These are phyloP conservation scores for Helarctos malayanus DNA, from an alignment of 2,797 vertebrate species.

Conservation along the genomic window DNA sequence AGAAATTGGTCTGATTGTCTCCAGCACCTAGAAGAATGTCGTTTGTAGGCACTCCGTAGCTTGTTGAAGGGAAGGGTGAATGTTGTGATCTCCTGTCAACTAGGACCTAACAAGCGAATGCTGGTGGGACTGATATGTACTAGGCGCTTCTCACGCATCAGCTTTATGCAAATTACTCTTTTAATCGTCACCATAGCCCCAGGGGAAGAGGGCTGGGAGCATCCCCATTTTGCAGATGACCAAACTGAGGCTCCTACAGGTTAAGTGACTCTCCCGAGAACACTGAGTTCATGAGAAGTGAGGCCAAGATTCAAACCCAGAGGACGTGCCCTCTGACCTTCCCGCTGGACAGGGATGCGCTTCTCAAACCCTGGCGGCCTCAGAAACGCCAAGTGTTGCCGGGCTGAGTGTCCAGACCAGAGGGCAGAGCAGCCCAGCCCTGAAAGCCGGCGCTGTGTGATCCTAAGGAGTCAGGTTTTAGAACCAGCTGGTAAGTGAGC, in stretches of 20 bases:
- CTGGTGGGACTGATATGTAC: fast-evolving
- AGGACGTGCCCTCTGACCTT: fast-evolving
- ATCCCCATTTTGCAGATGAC: not conserved
- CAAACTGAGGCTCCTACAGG: not conserved
- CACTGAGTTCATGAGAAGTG: not conserved
- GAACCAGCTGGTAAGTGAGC: not conserved
- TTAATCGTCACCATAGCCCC: not conserved
- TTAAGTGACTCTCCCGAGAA: not conserved
- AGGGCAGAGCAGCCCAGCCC: not conserved
- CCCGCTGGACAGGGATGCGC: not conserved
- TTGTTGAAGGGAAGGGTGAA: too few relatives aligned
- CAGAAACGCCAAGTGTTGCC: fast-evolving
- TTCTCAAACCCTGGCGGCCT: not conserved
- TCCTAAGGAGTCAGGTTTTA: not conserved
- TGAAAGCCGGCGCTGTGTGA: not conserved
- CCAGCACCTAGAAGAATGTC: not conserved
- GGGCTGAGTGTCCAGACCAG: not conserved
- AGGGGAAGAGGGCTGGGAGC: not conserved
- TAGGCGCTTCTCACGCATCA: not conserved
- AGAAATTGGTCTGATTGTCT: not conserved
- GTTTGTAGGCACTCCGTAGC: not conserved
- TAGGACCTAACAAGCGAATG: not conserved
- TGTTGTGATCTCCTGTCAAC: not conserved
- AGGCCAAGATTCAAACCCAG: not conserved
- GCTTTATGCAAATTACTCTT: not conserved